These are phyloP conservation scores for Mus spicilegus DNA, from an alignment of 2,113 vertebrate species.

Conservation along the genomic window DNA sequence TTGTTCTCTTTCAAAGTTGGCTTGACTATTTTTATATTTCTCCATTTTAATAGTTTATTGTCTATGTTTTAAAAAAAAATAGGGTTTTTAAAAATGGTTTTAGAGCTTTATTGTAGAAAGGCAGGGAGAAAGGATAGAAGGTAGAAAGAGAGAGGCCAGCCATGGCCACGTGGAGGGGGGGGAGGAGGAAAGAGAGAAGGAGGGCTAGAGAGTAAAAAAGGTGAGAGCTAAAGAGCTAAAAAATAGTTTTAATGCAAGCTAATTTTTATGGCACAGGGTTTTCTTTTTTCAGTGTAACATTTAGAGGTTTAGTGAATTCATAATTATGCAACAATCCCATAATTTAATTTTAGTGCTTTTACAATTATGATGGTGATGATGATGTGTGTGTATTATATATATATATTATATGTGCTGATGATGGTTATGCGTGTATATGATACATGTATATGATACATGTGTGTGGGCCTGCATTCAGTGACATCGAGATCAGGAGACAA, in stretches of 20 bases:
- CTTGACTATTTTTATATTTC: not conserved
- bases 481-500: not conserved
- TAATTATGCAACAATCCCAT: not conserved
- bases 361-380: too few species aligned
- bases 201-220: too few species aligned
- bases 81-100: too few species aligned
- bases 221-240: not conserved
- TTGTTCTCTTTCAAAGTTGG: not conserved
- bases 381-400: too few species aligned
- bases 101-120: too few species aligned
- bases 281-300: not conserved
- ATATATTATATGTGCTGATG: not conserved
- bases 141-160: too few species aligned
- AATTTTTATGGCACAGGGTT: not conserved
- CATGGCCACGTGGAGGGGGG: too few species aligned
- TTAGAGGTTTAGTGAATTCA: conserved; percentile 6
- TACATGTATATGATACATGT: not conserved
- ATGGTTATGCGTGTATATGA: not conserved
- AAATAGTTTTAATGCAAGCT: not conserved
- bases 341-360: conserved; percentile 1
- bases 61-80: not conserved
- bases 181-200: too few species aligned
- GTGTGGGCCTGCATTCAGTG: not conserved
- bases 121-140: too few species aligned
- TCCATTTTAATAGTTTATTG: not conserved